Evolutionary conservation across 2,113 vertebrate species (phyloP).

Genomic region (Pipra filicauda): DNA sequence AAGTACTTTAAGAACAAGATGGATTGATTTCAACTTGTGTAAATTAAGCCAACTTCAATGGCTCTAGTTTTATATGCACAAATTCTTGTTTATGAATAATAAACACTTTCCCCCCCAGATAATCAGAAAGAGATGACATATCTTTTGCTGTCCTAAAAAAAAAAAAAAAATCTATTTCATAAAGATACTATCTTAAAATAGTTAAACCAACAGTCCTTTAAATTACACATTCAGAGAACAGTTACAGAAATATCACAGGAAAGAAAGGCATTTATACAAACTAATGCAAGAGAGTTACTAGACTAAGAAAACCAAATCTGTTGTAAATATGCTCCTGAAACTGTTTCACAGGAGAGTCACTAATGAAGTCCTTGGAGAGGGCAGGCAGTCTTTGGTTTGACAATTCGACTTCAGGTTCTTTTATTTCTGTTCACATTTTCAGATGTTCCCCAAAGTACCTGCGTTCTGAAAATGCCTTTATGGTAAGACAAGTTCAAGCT

Average conservation of each 20-base stretch:
- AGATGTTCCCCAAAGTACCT: slow-evolving; percentile 30
- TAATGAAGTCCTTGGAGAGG: slow-evolving; percentile 61
- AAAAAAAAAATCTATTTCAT: not conserved
- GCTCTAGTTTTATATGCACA: not conserved
- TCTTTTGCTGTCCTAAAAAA: not conserved
- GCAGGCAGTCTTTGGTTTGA: slow-evolving; percentile 31
- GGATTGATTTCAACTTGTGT: not conserved
- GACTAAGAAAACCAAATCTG: not conserved
- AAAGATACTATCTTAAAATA: not conserved
- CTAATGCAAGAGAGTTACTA: not conserved
- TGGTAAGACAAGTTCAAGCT: slow-evolving; percentile 34
- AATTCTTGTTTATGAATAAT: slow-evolving; percentile 21
- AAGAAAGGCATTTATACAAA: slow-evolving; percentile 1
- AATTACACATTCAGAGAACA: not conserved
- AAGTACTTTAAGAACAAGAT: not conserved
- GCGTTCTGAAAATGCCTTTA: slow-evolving; percentile 24
- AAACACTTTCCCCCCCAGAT: not conserved
- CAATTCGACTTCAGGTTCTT: not conserved
- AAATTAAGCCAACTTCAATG: not conserved
- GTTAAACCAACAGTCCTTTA: not conserved
- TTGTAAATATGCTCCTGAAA: slow-evolving; percentile 32
- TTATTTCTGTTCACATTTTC: not conserved
- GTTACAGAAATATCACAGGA: not conserved
- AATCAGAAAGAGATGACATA: not conserved
- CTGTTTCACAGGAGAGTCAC: not conserved